Base-by-base conservation (phyloP, 2,113 vertebrate genomes). In the Oncorhynchus tshawytscha region DNA sequence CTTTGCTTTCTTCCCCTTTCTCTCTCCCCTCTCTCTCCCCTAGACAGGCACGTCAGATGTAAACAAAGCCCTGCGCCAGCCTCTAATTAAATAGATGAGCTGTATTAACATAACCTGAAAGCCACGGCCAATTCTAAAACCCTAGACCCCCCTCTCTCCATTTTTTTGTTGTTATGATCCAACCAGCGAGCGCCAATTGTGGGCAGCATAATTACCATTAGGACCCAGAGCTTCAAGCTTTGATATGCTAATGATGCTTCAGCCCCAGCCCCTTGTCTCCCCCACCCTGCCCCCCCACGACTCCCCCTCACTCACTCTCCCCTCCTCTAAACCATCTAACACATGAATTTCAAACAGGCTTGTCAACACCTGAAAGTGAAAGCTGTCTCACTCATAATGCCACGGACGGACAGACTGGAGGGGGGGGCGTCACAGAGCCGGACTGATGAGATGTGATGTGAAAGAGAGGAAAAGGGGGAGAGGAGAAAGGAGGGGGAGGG, bases 161-260 rank as follows among this genome's bases (percentile, higher is more conserved):
- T 60, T 72, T 78, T 72, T 83, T 94, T 95, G 91, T 95, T 96
- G 95, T 96, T 95, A 95, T 94, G 95, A 95, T 95, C 95, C 94
- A 94, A 96, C 94, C 95, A 95, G 82, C 90, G 92, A 95, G 95
- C 94, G 86, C 95, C 94, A 95, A 96, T 96, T 96, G 93, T 91
- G 94, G 95, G 92, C 94, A 92, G 93, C 95, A 95, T 97, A 98
- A 98, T 97, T 96, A 96, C 95, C 95, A 96, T 95, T 94, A 95
- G 90, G 94, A 95, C 93, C 94, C 95, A 94, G 82, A 95, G 96
- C 93, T 93, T 94, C 92, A 93, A 93, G 94, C 96, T 98, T 98
- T 98, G 96, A 98, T 97, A 97, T 98, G 96, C 92, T 96, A 99
- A 98, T 97, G 93, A 94, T 86, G 92, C 93, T 95, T 94, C 94